Base-by-base conservation (phyloP, 1,140 invertebrate genomes). In the Pristionchus pacificus region DNA sequence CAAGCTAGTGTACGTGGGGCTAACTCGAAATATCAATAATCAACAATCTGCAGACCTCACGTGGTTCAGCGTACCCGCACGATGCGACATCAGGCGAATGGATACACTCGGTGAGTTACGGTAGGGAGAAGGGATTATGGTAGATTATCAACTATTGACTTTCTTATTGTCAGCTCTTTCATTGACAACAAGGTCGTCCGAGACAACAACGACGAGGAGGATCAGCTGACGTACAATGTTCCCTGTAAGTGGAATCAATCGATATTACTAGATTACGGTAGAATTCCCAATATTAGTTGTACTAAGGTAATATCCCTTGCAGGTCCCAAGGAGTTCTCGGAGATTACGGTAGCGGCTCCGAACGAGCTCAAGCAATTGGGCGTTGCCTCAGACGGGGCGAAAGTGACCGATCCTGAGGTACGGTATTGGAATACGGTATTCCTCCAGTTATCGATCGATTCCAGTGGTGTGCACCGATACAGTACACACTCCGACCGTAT, bases 11-110 rank as follows among this genome's bases (percentile, higher is more conserved):
- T n/a, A n/a, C n/a, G n/a, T n/a, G n/a, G n/a, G n/a, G n/a, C n/a
- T n/a, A n/a, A n/a, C n/a, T n/a, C n/a, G n/a, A n/a, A n/a, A n/a
- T n/a, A n/a, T n/a, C n/a, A n/a, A n/a, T n/a, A n/a, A n/a, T n/a
- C n/a, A n/a, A n/a, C n/a, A n/a, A n/a, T n/a, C n/a, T n/a, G n/a
- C n/a, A n/a, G n/a, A n/a, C 30, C 64, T 28, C 57, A 65, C 15
- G 59, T 75, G 13, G 74, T 76, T 0, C 70, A 65, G 15, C 65
- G 74, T 32, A 63, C 74, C 13, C 69, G 74, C 3, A 73, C 71
- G 32, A 75, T 75, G 74, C 71, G 74, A 38, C 71, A 75, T 25
- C 73, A 75, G 55, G 72, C 74, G 19, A 67, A 75, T 66, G 73
- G 68, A 33, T 75, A 74, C n/a, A n/a, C n/a, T n/a, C n/a, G n/a